Percentiles rank a stretch among this genome's conserved stretches.
Evolutionary conservation across 2,888 invertebrate species (phyloP).

Genomic region (Isotomurus palustris): DNA sequence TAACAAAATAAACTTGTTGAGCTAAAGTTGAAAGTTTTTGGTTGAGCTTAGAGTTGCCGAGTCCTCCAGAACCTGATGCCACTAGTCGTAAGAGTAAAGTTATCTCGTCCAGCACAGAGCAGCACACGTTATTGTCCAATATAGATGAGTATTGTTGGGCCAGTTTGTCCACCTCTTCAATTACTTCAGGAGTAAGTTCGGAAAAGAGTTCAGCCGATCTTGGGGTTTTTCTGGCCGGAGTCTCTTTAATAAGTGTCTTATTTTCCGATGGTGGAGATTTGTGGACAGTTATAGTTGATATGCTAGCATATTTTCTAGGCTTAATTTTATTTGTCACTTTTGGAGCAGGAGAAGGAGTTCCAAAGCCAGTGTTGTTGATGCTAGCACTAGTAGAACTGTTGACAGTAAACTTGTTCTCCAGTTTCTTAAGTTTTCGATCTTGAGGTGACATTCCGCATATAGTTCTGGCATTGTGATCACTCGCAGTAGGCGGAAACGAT

Average conservation of each 20-base stretch:
- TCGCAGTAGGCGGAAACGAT: no score
- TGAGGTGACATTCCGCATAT: no score
- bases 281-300: no score
- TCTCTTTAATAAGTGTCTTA: no score
- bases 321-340: not conserved
- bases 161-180: constrained; percentile 19
- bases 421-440: no score
- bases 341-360: not conserved
- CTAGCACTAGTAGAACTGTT: not conserved
- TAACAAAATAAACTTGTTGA: constrained; percentile 37
- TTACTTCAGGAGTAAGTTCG: constrained; percentile 20
- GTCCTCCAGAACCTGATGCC: constrained; percentile 2
- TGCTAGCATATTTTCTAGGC: not conserved
- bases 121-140: constrained; percentile 32
- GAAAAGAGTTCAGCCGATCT: constrained; percentile 30
- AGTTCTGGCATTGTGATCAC: no score
- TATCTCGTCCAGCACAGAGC: constrained; percentile 35
- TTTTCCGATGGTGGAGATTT: no score
- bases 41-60: not conserved
- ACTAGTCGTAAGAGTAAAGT: constrained; percentile 37
- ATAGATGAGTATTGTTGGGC: constrained; percentile 28
- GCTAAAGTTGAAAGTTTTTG: constrained; percentile 19
- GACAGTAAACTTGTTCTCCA: no score
- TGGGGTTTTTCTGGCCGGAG: constrained; percentile 12
- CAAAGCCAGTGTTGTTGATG: not conserved